Evolutionary conservation across 2,113 vertebrate species (phyloP), one percentile per base, ranked within the genome.

Genomic region (Aptenodytes forsteri): DNA sequence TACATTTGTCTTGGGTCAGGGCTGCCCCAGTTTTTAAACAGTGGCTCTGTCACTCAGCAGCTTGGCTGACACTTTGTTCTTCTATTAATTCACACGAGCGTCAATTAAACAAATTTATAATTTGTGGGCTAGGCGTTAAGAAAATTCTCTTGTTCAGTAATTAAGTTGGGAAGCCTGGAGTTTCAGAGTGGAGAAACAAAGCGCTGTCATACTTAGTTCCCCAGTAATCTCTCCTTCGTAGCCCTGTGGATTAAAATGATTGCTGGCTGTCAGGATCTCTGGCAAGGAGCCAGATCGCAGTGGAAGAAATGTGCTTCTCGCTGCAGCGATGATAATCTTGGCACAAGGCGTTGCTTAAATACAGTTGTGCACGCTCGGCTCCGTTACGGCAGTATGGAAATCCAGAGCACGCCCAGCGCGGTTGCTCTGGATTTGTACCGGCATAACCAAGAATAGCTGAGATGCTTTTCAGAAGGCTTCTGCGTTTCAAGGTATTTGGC

Each of bases 51-150:
- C 92, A 87, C 90, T 95, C 91, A 83, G 81, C 73, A 76, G 81
- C 81, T 88, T 66, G 71, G 78, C 75, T 6, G 6, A 26, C 29
- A 2, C 87, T 97, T 87, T 61, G 58, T 88, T 85, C 78, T 83
- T 30, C 64, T 44, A 59, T 49, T 77, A 54, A 62, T 73, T 96
- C 6, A 44, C 71, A 54, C 0, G 2, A 89, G 46, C 55, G 42
- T 93, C 91, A 83, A 82, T 96, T 90, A 67, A 82, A 54, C 46
- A 79, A 36, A 87, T 82, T 61, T 66, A 19, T 94, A 90, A 96
- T 95, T 77, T 69, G 71, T 56, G 81, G 62, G 50, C 67, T 69
- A 1, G 7, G 42, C 83, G 73, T 70, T 62, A 58, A 91, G 93
- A 67, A 55, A 82, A 54, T 70, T 66, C 62, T 75, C 77, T 82